These are phyloP conservation scores for Sebastes taczanowskii DNA, from an alignment of 2,797 vertebrate species.

Conservation along the genomic window DNA sequence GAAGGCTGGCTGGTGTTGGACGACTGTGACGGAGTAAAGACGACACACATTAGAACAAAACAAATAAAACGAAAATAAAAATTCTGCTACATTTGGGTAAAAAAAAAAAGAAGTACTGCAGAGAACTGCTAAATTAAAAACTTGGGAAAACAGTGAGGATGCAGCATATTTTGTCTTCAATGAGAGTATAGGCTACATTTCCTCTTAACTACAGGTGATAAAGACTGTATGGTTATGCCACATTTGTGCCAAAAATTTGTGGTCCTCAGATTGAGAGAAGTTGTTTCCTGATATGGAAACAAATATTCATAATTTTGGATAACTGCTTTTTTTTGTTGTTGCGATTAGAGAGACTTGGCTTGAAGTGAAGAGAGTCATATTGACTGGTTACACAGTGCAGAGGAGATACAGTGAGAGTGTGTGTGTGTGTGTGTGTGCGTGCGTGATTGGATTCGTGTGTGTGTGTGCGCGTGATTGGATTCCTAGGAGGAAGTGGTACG, in stretches of 20 bases:
- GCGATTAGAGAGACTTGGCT: not conserved
- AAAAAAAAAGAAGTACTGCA: not conserved
- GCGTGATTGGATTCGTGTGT: not conserved
- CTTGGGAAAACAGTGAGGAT: not conserved
- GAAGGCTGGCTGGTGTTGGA: constrained; percentile 14
- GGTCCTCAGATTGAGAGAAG: not conserved
- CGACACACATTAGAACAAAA: not conserved
- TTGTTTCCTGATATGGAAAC: not conserved
- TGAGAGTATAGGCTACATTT: not conserved
- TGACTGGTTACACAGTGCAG: not conserved
- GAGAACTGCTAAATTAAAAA: not conserved
- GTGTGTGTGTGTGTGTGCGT: not conserved
- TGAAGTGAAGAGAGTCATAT: not conserved
- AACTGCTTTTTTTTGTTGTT: not conserved
- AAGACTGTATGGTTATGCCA: not conserved
- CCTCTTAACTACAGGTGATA: not conserved
- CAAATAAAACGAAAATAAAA: not conserved
- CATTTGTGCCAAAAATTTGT: not conserved
- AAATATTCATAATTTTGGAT: not conserved
- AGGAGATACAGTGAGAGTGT: not conserved
- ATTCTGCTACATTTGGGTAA: constrained; percentile 14
- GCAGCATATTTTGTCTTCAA: constrained; percentile 7
- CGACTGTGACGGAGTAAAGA: not conserved
- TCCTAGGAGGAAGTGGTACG: not conserved
- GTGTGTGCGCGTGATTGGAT: not conserved